Evolutionary conservation across 2,113 vertebrate genomes (phyloP), one percentile per base, ranked within the genome.

Genomic region (Embiotoca jacksoni): DNA sequence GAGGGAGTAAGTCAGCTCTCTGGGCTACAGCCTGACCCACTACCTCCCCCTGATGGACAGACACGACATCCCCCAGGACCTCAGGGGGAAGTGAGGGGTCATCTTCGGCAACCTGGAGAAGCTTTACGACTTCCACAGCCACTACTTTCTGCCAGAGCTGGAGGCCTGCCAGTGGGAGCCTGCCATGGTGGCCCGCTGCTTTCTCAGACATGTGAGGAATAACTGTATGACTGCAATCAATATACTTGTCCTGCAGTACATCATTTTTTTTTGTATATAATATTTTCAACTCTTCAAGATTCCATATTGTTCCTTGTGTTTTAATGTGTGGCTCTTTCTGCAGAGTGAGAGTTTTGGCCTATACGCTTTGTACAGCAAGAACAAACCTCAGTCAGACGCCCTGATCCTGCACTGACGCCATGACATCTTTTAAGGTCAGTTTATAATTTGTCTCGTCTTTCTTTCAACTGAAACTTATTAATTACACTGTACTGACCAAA

Each of bases 41-140:
- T 95, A 95, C 92, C 88, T 93, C 64, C 94, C 94, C 41, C 85
- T 95, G 84, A 88, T 96, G 82, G 94, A 95, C 86, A 87, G 90
- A 50, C 67, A 88, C 3, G 92, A 95, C 64, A 90, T 96, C 7
- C 94, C 94, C 37, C 95, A 96, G 89, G 94, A 94, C 84, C 91
- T 94, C 44, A 85, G 94, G 46, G 94, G 94, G 54, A 95, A 96
- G 74, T 81, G 94, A 41, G 90, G 91, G 2, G n/a, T 91, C 75
- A 93, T 96, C 72, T 96, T 96, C 37, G 94, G 95, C 3, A 96
- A 95, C 86, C 90, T 96, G 72, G 94, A 95, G 88, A 95, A 95
- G 80, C 91, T 96, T 52, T 81, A 92, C 9, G 90, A 95, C 85
- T 96, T 96, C 82, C 95, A 96, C 89, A 84, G 87, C 79, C 94